Evolutionary conservation across 2,797 vertebrate genomes (phyloP).

Genomic region (Choloepus didactylus): DNA sequence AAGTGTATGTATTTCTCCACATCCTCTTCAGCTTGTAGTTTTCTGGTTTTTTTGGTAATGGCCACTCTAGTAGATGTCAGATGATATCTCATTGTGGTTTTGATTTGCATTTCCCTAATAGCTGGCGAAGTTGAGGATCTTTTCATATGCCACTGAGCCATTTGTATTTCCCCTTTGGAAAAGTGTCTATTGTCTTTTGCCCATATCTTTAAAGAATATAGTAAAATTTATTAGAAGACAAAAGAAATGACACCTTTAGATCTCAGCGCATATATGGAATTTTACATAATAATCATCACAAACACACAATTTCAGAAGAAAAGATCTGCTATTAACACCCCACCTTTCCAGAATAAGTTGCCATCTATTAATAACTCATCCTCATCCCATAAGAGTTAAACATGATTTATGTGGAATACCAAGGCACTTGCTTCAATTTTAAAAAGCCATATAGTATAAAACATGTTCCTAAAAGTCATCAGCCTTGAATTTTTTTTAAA

Average conservation of each 20-base stretch:
- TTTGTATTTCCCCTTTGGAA: no score
- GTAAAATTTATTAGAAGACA: conserved; percentile 74
- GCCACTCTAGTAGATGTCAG: no score
- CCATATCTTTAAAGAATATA: not conserved
- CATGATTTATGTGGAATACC: not conserved
- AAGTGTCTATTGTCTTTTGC: no score
- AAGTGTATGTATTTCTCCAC: no score
- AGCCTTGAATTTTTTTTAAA: not conserved
- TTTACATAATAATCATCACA: conserved; percentile 54
- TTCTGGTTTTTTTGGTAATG: no score
- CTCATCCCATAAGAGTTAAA: not conserved
- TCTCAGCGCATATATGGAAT: conserved; percentile 19
- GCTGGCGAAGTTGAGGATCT: no score
- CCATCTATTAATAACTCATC: not conserved
- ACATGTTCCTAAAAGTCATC: conserved; percentile 3
- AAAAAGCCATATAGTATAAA: conserved; percentile 62
- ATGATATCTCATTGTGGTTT: no score
- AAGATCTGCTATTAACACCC: not conserved
- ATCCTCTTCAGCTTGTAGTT: no score
- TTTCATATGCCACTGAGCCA: no score
- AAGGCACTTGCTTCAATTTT: conserved; percentile 72
- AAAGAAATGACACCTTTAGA: conserved; percentile 59
- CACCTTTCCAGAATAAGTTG: not conserved
- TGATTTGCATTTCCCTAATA: no score
- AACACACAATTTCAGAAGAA: conserved; percentile 60